phyloP scores from a whole-genome alignment of 2,797 vertebrate genomes.

The Tenualosa thibaudeaui region DNA sequence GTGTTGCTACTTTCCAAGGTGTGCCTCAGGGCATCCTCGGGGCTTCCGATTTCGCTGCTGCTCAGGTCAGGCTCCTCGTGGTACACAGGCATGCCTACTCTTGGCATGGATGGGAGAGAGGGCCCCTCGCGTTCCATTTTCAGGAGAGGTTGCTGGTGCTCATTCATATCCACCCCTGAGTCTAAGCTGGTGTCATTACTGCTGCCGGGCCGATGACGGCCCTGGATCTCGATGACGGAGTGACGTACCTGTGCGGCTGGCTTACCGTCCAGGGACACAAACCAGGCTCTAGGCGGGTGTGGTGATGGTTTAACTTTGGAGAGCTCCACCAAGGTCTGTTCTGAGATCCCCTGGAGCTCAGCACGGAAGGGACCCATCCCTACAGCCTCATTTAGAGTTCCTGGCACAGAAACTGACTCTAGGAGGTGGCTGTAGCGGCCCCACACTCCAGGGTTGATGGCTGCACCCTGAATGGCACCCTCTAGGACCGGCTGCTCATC shows the following conservation, averaged over 20 bases:
- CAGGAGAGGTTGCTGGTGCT: conserved; percentile 79
- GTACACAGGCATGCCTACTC: conserved; percentile 66
- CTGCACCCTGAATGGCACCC: conserved; percentile 74
- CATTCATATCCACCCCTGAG: conserved; percentile 97
- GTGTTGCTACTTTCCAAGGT: conserved; percentile 82
- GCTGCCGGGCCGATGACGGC: conserved; percentile 71
- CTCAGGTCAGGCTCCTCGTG: conserved; percentile 89
- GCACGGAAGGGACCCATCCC: conserved; percentile 83
- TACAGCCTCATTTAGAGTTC: conserved; percentile 91
- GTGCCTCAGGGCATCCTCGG: conserved; percentile 86
- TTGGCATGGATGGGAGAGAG: conserved; percentile 79
- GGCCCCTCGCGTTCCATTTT: conserved; percentile 84
- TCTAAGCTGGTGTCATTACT: conserved; percentile 94
- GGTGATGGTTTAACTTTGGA: conserved; percentile 85
- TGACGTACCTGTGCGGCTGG: conserved; percentile 90
- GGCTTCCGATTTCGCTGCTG: conserved; percentile 92
- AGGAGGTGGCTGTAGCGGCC: conserved; percentile 84
- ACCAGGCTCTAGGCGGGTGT: conserved; percentile 88
- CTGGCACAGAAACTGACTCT: conserved; percentile 93
- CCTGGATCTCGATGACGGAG: conserved; percentile 91
- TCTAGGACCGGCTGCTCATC: conserved; percentile 78
- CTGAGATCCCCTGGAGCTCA: conserved; percentile 92
- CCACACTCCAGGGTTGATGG: conserved; percentile 77
- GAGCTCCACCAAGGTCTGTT: conserved; percentile 89
- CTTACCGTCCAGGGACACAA: conserved; percentile 93